Base-by-base conservation (phyloP, 1,140 invertebrate genomes). In the Apis florea region DNA sequence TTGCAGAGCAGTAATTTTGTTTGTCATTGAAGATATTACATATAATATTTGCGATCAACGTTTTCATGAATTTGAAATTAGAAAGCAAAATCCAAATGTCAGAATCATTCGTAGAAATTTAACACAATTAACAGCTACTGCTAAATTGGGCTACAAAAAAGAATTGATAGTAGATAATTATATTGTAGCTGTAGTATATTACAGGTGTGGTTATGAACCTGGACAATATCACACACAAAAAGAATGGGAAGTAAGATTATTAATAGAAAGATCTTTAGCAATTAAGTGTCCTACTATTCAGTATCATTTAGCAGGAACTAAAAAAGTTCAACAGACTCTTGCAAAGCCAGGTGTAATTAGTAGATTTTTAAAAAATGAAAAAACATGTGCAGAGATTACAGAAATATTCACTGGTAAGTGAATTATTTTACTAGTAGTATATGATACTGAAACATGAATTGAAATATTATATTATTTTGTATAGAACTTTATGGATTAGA, bases 261-360 rank as follows among this genome's bases (percentile, higher is more conserved):
- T 96, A 47, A 97, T 99, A 71, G 98, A 99, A 93, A 95, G 96
- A 85, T 98, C 90, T 5, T 94, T 94, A 71, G 98, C 98, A 3
- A 98, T 99, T 81, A 99, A 99, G 93, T 98, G 97, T 91, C 99
- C 99, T 0, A 97, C 97, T 66, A 97, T 99, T 83, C 96, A 98
- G 15, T 97, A 97, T 90, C 97, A 97, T 91, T 92, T 97, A 81
- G 96, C 96, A 5, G 97, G 97, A 49, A 96, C 96, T 0, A 97
- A 97, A 92, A 97, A 97, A 92, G 95, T 98, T n/a, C 98, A 98
- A 90, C 97, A 98, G 92, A 96, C 96, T 64, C 92, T 99, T 58
- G 96, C 97, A 1, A 93, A 94, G 73, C 95, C 96, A 9, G 96
- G 96, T 11, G 94, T 95, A 10, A 84, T 99, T 26, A 96, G 97